A percentile compares a stretch with the other conserved stretches of the same genome.
phyloP scores from a whole-genome alignment of 2,113 vertebrate genomes.

The Bufo gargarizans region DNA sequence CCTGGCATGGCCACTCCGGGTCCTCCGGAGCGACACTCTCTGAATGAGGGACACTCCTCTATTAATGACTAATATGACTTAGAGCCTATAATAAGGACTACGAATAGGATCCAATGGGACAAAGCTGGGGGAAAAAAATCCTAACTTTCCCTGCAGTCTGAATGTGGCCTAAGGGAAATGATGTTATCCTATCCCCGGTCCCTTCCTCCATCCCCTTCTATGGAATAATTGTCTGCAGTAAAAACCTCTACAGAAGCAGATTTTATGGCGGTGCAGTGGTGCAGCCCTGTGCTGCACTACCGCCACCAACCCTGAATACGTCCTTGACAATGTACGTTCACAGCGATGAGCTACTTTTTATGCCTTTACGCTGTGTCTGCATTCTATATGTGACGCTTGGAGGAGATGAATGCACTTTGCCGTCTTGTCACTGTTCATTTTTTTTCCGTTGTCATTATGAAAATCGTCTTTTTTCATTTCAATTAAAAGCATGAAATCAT shows the following conservation, averaged over 20 bases:
- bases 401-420: conserved; percentile 32
- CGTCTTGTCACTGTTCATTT: conserved; percentile 19
- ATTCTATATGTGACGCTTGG: background rate
- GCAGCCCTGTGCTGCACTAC: background rate
- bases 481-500: background rate
- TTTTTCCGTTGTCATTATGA: background rate
- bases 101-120: too few relatives aligned
- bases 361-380: background rate
- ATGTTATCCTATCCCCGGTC: background rate
- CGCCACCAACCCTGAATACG: background rate
- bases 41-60: background rate
- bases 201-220: too few relatives aligned
- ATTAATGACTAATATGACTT: background rate
- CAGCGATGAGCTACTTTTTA: background rate
- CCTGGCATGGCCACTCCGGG: too few relatives aligned
- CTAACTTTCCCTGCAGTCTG: background rate
- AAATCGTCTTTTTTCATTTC: background rate
- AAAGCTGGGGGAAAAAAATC: background rate
- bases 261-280: background rate
- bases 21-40: background rate
- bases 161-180: background rate
- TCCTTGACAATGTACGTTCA: background rate
- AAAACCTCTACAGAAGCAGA: background rate
- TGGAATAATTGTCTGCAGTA: background rate
- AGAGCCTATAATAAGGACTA: too few relatives aligned